A percentile compares a stretch with the other conserved stretches of the same genome.
These are phyloP conservation scores for Diadegma fenestrale DNA, from an alignment of 2,888 invertebrate species.

Conservation along the genomic window DNA sequence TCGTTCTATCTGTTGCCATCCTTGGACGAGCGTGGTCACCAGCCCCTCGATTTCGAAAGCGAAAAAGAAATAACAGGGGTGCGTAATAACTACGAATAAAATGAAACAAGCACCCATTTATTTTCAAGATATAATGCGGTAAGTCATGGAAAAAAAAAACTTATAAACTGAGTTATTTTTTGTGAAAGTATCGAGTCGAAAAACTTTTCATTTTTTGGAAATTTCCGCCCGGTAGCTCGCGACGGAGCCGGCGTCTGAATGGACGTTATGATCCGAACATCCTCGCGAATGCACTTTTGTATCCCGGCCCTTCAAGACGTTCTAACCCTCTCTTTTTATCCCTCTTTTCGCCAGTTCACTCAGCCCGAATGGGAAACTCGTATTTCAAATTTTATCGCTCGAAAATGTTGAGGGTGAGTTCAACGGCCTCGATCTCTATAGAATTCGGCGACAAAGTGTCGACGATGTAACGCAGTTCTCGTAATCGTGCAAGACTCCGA, in stretches of 20 bases:
- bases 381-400: slow-evolving; percentile 84
- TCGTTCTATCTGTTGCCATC: slow-evolving; percentile 58
- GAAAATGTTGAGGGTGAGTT: slow-evolving; percentile 77
- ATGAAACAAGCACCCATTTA: neutral
- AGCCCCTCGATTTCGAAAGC: slow-evolving; percentile 56
- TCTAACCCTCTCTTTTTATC: slow-evolving; percentile 42
- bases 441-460: slow-evolving; percentile 69
- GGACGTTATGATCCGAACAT: slow-evolving; percentile 83
- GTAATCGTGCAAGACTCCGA: slow-evolving; percentile 31
- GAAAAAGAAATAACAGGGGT: slow-evolving; percentile 30
- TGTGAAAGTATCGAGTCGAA: slow-evolving; percentile 7
- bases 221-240: slow-evolving; percentile 73
- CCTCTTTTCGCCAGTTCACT: slow-evolving; percentile 28
- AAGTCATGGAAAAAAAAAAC: neutral
- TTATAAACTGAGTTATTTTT: neutral
- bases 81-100: neutral
- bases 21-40: slow-evolving; percentile 60
- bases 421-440: slow-evolving; percentile 58
- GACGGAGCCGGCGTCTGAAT: slow-evolving; percentile 73
- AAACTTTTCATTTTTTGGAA: slow-evolving; percentile 49
- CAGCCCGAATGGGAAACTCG: slow-evolving; percentile 72
- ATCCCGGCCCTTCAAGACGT: slow-evolving; percentile 55
- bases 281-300: slow-evolving; percentile 74
- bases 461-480: slow-evolving; percentile 37
- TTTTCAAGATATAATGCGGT: neutral